These are phyloP conservation scores for Darevskia mixta DNA, from an alignment of 2,797 vertebrate genomes.

Conservation along the genomic window DNA sequence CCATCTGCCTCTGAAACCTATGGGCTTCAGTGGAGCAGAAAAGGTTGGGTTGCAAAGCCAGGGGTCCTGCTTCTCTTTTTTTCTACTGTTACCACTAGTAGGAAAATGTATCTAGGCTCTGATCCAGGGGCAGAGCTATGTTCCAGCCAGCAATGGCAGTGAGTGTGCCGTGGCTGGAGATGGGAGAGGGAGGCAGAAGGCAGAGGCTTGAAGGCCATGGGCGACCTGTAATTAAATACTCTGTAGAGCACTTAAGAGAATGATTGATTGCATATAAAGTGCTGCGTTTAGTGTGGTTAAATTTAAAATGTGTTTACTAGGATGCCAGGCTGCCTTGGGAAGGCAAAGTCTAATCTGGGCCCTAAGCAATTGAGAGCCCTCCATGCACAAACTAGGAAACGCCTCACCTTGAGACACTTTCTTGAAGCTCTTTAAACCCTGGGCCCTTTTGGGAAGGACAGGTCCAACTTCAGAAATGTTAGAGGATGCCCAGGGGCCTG, in stretches of 20 bases:
- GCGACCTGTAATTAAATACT: neutral
- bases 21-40: neutral
- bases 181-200: neutral
- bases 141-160: neutral
- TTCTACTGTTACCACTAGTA: no score
- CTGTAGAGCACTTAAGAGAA: neutral
- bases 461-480: no score
- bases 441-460: neutral
- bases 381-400: neutral
- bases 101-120: neutral
- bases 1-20: neutral
- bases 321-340: neutral
- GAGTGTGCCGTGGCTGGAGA: no score
- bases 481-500: no score
- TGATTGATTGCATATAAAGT: neutral
- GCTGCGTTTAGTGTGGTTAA: neutral
- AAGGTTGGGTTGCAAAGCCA: neutral
- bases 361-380: neutral
- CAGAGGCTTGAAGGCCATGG: neutral
- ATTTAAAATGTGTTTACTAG: conserved; percentile 24
- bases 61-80: neutral
- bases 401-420: neutral
- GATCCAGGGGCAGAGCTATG: neutral
- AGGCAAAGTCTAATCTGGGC: neutral
- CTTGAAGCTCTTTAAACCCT: neutral